phyloP scores from a whole-genome alignment of 2,888 invertebrate genomes.

The Gari tellinella region DNA sequence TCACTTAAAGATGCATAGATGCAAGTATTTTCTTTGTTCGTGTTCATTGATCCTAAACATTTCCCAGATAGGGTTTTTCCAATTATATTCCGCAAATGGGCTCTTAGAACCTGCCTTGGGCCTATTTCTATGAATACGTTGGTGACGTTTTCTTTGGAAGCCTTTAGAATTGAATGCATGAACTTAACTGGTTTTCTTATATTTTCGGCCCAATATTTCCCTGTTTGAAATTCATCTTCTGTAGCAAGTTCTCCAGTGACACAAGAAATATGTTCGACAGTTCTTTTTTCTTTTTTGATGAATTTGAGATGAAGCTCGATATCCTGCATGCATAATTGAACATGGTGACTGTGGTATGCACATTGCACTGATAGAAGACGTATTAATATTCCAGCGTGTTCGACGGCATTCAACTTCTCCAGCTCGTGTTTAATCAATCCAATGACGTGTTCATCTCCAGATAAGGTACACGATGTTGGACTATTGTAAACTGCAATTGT shows the following conservation, averaged over 20 bases:
- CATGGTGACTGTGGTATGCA: neutral
- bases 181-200: conserved; percentile 66
- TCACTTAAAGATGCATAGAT: neutral
- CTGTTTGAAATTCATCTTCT: conserved; percentile 33
- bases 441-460: conserved; percentile 5
- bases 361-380: neutral
- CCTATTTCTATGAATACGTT: neutral
- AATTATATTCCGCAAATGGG: neutral
- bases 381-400: neutral
- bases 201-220: conserved; percentile 70
- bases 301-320: neutral
- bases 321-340: neutral
- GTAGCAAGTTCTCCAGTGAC: conserved; percentile 57
- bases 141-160: conserved; percentile 9
- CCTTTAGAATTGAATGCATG: conserved; percentile 51
- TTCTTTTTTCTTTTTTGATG: neutral
- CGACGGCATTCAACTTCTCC: neutral
- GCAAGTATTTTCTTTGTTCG: too few relatives aligned
- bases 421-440: neutral
- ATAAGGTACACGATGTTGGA: conserved; percentile 18
- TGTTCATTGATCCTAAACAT: too few relatives aligned
- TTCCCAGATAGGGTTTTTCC: too few relatives aligned
- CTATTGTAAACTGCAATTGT: conserved; percentile 43
- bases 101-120: neutral
- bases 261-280: conserved; percentile 43